Base-by-base conservation (phyloP, 92 coral and sea anemone species). In the Meandrina meandrites region DNA sequence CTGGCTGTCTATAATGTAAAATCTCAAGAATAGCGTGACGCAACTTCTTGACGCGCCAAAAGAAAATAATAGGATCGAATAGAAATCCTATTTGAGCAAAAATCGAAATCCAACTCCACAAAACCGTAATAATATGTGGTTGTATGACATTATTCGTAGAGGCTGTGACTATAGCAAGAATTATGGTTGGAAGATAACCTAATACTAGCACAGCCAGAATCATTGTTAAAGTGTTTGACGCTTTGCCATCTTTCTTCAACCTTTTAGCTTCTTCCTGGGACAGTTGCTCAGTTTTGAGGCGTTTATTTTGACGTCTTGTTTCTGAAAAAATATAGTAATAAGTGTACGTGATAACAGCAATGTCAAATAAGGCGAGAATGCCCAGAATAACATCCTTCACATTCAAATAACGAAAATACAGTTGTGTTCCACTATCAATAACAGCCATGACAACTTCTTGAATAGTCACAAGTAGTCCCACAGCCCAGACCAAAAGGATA, bases 11-110 rank as follows among this genome's bases (percentile, higher is more conserved):
- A 15, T 17, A 34, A 51, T 78, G 81, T 56, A 78, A 18, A 30
- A 79, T 57, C 50, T 79, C 69, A 19, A 79, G 51, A 31, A 79
- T n/a, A 22, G 83, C 70, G 14, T 18, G 45, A 12, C 83, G 83
- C 31, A 79, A 40, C 27, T 58, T 54, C 21, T 31, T 79, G 13
- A 56, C 31, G 22, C 82, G 70, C 70, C 28, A 54, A 36, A 60
- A 54, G 82, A 27, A 79, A 54, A 78, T 78, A 34, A 78, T 53
- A 50, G 81, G 81, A 19, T 78, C n/a, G 18, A 13, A 28, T 0
- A 78, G 68, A 28, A 42, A 30, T 22, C 40, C 64, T 28, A 78
- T 19, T 8, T 16, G 50, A 53, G 3, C 1, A 31, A 17, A 32
- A 0, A 71, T 79, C 5, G 36, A 0, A 27, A 24, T 22, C 71